Evolutionary conservation across 2,113 vertebrate species (phyloP).

Genomic region (Empidonax alnorum): DNA sequence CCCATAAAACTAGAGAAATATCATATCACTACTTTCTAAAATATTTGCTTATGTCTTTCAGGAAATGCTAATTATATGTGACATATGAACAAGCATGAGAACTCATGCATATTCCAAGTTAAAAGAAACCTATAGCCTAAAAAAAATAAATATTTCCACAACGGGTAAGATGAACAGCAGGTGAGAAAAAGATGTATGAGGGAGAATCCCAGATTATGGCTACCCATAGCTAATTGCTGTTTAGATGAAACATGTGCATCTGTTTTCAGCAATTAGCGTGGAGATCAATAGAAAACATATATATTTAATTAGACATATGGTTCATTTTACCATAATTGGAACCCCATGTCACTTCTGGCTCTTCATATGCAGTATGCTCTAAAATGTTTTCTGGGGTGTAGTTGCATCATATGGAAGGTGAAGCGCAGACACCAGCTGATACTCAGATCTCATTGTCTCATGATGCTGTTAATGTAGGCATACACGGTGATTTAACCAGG

Average conservation of each 20-base stretch:
- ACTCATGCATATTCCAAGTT: neutral
- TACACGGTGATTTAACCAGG: neutral
- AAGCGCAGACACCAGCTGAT: constrained; percentile 24
- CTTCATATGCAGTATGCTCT: neutral
- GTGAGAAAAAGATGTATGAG: constrained; percentile 42
- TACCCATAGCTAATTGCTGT: constrained; percentile 48
- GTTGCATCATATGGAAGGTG: constrained; percentile 43
- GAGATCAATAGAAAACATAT: constrained; percentile 61
- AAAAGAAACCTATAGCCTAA: neutral
- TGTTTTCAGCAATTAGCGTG: constrained; percentile 66
- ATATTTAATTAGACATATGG: constrained; percentile 70
- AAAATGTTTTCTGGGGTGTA: constrained; percentile 30
- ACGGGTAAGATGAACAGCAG: neutral
- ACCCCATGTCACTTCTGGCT: constrained; percentile 53
- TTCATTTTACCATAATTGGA: constrained; percentile 67
- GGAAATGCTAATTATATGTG: neutral
- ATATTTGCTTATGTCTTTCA: neutral
- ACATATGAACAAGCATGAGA: neutral
- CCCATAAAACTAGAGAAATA: neutral
- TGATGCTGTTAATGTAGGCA: neutral
- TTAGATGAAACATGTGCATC: constrained; percentile 44
- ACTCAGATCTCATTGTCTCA: neutral
- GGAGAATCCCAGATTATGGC: neutral
- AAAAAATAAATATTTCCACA: neutral
- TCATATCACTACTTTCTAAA: neutral